Evolutionary conservation across 2,888 invertebrate genomes (phyloP).

Genomic region (Linyphia triangularis): DNA sequence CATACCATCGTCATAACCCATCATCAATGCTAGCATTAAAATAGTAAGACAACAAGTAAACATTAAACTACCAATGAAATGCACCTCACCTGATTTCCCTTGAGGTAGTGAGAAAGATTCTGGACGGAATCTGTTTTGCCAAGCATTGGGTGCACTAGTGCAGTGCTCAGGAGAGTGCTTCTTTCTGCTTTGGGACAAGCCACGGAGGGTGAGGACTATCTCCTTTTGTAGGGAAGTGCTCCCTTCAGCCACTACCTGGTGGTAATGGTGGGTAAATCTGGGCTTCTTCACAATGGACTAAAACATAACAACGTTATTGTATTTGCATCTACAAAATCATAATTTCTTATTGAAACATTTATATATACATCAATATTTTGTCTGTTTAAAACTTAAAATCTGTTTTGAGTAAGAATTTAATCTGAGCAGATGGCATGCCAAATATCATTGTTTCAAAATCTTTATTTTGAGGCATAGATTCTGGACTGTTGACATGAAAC

Average conservation of each 20-base stretch:
- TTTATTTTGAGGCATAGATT: too few relatives aligned
- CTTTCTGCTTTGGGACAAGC: slow-evolving; percentile 46
- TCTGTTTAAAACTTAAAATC: neutral
- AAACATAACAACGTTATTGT: neutral
- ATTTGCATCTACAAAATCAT: too few relatives aligned
- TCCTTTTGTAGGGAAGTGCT: slow-evolving; percentile 75
- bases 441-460: too few relatives aligned
- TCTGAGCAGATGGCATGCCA: too few relatives aligned
- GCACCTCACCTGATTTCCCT: slow-evolving; percentile 49
- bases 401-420: too few relatives aligned
- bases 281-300: slow-evolving; percentile 76
- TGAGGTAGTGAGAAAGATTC: slow-evolving; percentile 64
- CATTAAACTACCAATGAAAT: too few relatives aligned
- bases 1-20: too few relatives aligned
- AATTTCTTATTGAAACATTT: too few relatives aligned
- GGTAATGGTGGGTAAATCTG: slow-evolving; percentile 73
- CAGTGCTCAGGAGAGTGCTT: slow-evolving; percentile 42
- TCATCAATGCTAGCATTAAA: too few relatives aligned
- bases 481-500: too few relatives aligned
- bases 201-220: slow-evolving; percentile 66
- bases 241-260: slow-evolving; percentile 74
- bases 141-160: slow-evolving; percentile 66
- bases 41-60: too few relatives aligned
- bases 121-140: slow-evolving; percentile 69
- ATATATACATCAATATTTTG: neutral